Conservation (phyloP, 2,888 invertebrate species). For the Andrena hattorfiana region DNA sequence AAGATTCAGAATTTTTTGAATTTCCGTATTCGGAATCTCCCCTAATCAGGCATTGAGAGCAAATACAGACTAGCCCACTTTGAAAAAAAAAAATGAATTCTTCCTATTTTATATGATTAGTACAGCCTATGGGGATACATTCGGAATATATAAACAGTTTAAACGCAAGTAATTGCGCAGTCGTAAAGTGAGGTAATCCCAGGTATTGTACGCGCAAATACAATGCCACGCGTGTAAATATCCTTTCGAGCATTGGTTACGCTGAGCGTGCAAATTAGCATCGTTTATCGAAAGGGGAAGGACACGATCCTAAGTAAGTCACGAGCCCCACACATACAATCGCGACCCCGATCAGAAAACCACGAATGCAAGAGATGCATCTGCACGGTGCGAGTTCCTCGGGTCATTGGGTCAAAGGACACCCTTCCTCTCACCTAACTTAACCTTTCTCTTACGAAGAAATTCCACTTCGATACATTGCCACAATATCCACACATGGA, state of each 20-base stretch:
- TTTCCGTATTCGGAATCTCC: too few species aligned
- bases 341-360: background rate
- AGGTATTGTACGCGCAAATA: background rate
- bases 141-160: too few species aligned
- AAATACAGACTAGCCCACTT: too few species aligned
- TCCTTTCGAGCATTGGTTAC: background rate
- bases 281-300: conserved; percentile 11
- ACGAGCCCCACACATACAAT: conserved; percentile 1
- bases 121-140: too few species aligned
- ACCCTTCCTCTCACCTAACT: conserved; percentile 11
- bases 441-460: background rate
- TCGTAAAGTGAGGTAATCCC: too few species aligned
- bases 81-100: too few species aligned
- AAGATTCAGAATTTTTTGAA: too few species aligned
- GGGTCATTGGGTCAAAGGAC: conserved; percentile 54
- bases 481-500: background rate
- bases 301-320: conserved; percentile 5
- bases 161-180: too few species aligned
- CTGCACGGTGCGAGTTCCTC: conserved; percentile 21
- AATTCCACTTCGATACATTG: background rate
- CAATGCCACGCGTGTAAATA: background rate
- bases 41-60: too few species aligned
- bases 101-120: too few species aligned
- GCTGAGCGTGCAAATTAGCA: background rate
- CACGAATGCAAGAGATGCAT: background rate